phyloP scores from a whole-genome alignment of 2,113 vertebrate genomes.

The Cyanoramphus novaezelandiae region DNA sequence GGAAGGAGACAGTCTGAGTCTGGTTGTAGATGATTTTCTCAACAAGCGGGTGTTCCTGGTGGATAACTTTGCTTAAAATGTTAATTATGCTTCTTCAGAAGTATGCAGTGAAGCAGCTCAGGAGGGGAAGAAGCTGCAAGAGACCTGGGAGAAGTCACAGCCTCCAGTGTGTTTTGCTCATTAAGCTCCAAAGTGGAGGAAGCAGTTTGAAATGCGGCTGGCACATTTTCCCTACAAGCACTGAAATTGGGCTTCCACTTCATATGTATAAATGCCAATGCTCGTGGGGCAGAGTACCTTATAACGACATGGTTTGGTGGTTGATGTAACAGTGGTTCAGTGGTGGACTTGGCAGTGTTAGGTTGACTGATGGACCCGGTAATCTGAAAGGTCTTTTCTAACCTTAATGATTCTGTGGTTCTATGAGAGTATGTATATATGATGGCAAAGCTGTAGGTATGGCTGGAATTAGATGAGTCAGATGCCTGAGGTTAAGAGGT shows the following conservation, averaged over 20 bases:
- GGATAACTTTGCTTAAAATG: background rate
- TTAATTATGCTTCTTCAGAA: background rate
- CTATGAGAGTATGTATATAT: accelerated
- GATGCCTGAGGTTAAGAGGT: background rate
- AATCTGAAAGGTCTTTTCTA: background rate
- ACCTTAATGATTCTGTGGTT: background rate
- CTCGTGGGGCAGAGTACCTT: background rate
- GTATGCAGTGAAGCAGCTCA: background rate
- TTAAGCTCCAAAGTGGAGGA: constrained; percentile 44
- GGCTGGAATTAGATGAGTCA: background rate
- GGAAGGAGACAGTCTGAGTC: background rate
- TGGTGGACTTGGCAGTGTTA: too few relatives aligned
- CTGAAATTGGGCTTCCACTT: background rate
- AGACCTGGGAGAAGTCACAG: background rate
- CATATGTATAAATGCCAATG: background rate
- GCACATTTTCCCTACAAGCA: background rate
- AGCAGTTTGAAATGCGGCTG: background rate
- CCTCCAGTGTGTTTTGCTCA: constrained; percentile 11
- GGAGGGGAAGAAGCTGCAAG: background rate
- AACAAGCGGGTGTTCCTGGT: background rate
- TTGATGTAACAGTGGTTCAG: background rate
- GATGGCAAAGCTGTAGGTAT: background rate
- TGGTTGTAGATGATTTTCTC: background rate
- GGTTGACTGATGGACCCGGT: background rate
- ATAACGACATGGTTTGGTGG: background rate